Conservation (phyloP, 2,888 invertebrate species). For the Andrena praecox region DNA sequence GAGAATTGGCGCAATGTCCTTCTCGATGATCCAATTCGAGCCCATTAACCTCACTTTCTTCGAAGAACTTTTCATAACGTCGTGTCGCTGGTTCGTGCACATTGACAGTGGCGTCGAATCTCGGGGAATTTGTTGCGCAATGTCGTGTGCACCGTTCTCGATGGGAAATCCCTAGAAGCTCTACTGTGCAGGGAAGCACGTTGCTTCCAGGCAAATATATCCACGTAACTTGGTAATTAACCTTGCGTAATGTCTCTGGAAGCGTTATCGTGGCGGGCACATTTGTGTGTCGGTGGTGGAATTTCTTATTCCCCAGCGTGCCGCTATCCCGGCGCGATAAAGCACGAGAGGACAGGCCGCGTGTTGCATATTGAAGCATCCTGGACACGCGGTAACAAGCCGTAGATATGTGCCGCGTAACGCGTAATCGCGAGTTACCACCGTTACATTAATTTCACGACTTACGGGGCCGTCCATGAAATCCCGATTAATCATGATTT, state of each 20-base stretch:
- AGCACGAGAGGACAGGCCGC: constrained; percentile 26
- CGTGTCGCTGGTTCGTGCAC: too few species aligned
- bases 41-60: too few species aligned
- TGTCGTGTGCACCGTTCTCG: background rate
- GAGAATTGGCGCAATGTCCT: too few species aligned
- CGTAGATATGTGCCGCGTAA: constrained; percentile 35
- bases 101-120: too few species aligned
- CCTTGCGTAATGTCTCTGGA: constrained; percentile 4
- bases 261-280: constrained; percentile 22
- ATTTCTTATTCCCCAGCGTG: constrained; percentile 43
- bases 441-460: constrained; percentile 62
- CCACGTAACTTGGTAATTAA: background rate
- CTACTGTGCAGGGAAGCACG: too few species aligned
- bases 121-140: too few species aligned
- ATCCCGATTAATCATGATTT: constrained; percentile 58
- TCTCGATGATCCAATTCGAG: too few species aligned
- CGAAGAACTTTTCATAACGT: too few species aligned
- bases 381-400: constrained; percentile 31
- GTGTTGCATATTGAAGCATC: constrained; percentile 34
- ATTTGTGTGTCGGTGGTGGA: constrained; percentile 30
- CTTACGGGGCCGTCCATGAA: constrained; percentile 54
- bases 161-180: too few species aligned
- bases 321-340: constrained; percentile 36
- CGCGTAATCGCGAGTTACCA: constrained; percentile 57
- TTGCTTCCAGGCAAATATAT: background rate